These are phyloP conservation scores for Clostera curtula DNA, from an alignment of 2,888 invertebrate species.

Conservation along the genomic window DNA sequence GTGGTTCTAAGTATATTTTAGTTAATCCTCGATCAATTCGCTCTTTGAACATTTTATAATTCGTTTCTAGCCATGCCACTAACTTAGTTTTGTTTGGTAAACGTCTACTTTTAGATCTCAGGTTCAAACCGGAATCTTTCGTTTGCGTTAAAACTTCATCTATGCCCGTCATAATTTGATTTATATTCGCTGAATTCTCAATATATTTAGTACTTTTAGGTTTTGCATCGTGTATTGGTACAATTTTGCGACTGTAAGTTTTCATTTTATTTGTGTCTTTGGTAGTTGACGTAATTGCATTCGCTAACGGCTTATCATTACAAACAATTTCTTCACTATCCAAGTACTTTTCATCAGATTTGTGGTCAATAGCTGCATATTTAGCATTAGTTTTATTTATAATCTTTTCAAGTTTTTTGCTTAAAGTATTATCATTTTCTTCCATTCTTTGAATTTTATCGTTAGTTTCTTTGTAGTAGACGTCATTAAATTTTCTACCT, in stretches of 20 bases:
- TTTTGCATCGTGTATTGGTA: too few relatives aligned
- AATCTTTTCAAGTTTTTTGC: slow-evolving; percentile 28
- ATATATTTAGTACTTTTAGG: too few relatives aligned
- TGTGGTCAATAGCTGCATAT: background rate
- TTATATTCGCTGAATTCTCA: too few relatives aligned
- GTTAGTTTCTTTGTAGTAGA: slow-evolving; percentile 42
- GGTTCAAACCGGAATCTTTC: slow-evolving; percentile 5
- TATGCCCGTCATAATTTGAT: too few relatives aligned
- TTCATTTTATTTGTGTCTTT: too few relatives aligned
- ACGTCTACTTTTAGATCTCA: slow-evolving; percentile 13
- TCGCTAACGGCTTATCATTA: background rate
- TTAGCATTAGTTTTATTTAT: slow-evolving; percentile 3
- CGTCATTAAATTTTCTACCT: slow-evolving; percentile 39
- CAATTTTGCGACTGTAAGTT: too few relatives aligned
- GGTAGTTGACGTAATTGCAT: slow-evolving; percentile 1
- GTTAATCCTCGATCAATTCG: slow-evolving; percentile 28
- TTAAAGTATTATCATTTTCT: slow-evolving; percentile 41
- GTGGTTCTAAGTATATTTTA: slow-evolving; percentile 39
- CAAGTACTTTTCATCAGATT: background rate
- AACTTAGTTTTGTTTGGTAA: slow-evolving; percentile 32
- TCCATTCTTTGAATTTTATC: slow-evolving; percentile 50
- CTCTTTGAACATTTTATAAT: slow-evolving; percentile 50
- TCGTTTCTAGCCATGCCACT: slow-evolving; percentile 47
- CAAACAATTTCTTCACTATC: background rate
- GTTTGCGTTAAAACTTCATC: too few relatives aligned